These are phyloP conservation scores for Temnothorax nylanderi DNA, from an alignment of 1,140 invertebrate species.

Conservation along the genomic window DNA sequence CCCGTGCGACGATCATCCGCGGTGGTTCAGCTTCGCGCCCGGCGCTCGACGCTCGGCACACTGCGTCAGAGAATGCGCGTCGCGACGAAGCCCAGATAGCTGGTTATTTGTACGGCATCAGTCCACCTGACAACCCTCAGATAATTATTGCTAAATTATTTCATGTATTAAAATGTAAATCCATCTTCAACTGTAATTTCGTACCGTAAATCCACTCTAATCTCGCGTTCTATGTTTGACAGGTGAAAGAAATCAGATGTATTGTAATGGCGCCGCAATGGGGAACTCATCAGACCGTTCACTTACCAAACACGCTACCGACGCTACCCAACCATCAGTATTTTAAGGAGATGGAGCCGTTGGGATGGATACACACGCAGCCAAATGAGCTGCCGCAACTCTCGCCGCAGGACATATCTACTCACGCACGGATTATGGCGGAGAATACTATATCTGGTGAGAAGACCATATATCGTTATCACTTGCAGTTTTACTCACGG, in stretches of 20 bases:
- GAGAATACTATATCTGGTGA: constrained; percentile 98
- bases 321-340: constrained; percentile 96
- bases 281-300: constrained; percentile 99
- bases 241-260: constrained; percentile 98
- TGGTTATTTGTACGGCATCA: constrained; percentile 98
- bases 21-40: background rate
- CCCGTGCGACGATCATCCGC: background rate
- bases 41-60: background rate
- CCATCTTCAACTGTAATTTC: background rate
- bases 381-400: constrained; percentile 99
- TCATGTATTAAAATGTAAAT: background rate
- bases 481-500: constrained; percentile 99
- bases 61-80: constrained; percentile 50
- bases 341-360: constrained; percentile 97
- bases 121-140: constrained; percentile 98
- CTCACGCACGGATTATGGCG: constrained; percentile 98
- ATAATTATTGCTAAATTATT: constrained; percentile 4
- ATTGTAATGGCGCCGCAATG: constrained; percentile 99
- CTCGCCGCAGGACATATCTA: constrained; percentile 99
- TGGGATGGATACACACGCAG: constrained; percentile 99
- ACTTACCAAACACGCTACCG: constrained; percentile 93
- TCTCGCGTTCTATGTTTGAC: background rate
- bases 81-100: constrained; percentile 93
- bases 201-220: background rate
- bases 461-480: constrained; percentile 99